Evolutionary conservation across 2,888 invertebrate genomes (phyloP), one percentile per base, ranked within the genome.

Genomic region (Prenolepis imparis): DNA sequence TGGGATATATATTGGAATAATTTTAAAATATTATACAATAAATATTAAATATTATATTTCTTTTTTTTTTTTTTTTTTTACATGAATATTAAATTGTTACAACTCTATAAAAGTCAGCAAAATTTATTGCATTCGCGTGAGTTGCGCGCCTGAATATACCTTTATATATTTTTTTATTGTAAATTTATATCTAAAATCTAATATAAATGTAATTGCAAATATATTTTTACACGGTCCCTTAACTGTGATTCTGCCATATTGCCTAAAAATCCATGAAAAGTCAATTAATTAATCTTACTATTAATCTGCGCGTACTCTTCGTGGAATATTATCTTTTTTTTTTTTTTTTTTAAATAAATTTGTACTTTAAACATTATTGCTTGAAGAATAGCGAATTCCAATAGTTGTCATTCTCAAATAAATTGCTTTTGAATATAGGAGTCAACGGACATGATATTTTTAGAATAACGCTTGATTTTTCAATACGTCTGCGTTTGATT

Each of bases 401-500:
- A 21, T 61, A 77, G 41, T 18, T 64, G 52, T 78, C 59, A 44
- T 57, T 21, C 32, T 52, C 11, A 41, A 24, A 68, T 55, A 68
- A 73, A 80, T 73, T 73, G 59, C 21, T 80, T 73, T 44, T 18
- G n/a, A 73, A 48, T 44, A 52, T 68, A 18, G n/a, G 18, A 18
- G 36, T 80, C 32, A 73, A 80, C 59, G 15, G 18, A 48, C 4
- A 21, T 57, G 28, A 21, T 59, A 78, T 70, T 72, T 80, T 59
- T 59, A 28, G 44, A 59, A 21, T 24, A 3, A 11, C 66, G 41
- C 18, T 75, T 52, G 75, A 39, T 57, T 72, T 78, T 70, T 44
- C 57, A 24, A 1, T 39, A 68, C 15, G 12, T 15, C 11, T 24
- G 8, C 21, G 21, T 57, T 77, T 55, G 28, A 70, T 21, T 70